Conservation (phyloP, 2,113 vertebrate species). For the Peromyscus maniculatus region DNA sequence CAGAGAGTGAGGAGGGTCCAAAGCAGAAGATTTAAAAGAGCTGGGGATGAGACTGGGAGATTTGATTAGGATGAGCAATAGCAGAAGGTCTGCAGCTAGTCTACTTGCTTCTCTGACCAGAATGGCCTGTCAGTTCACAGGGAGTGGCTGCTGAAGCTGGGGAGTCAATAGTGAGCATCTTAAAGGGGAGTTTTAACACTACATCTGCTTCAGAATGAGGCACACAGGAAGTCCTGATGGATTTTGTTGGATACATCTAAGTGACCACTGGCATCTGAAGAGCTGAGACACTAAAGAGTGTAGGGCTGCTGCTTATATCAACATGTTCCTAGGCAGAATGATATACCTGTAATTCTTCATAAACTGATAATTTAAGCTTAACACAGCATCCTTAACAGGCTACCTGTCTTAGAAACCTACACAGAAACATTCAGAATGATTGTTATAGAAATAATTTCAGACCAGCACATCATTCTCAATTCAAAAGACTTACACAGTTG, state of each 20-base stretch:
- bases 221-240: neutral
- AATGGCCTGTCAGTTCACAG: neutral
- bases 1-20: neutral
- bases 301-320: neutral
- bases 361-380: conserved; percentile 42
- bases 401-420: conserved; percentile 29
- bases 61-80: neutral
- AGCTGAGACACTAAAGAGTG: neutral
- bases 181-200: neutral
- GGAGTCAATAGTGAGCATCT: neutral
- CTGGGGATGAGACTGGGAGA: neutral
- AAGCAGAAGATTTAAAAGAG: neutral
- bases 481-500: conserved; percentile 26
- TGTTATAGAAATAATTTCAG: conserved; percentile 41
- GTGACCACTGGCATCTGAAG: neutral
- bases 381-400: conserved; percentile 10
- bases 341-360: neutral
- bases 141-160: neutral
- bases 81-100: neutral
- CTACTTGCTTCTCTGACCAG: neutral
- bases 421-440: neutral
- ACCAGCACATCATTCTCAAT: conserved; percentile 33
- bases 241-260: conserved; percentile 1
- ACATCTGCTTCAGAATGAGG: neutral
- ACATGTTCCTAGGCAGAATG: neutral